Evolutionary conservation across 2,888 invertebrate species (phyloP).

Genomic region (Plagodis dolabraria): DNA sequence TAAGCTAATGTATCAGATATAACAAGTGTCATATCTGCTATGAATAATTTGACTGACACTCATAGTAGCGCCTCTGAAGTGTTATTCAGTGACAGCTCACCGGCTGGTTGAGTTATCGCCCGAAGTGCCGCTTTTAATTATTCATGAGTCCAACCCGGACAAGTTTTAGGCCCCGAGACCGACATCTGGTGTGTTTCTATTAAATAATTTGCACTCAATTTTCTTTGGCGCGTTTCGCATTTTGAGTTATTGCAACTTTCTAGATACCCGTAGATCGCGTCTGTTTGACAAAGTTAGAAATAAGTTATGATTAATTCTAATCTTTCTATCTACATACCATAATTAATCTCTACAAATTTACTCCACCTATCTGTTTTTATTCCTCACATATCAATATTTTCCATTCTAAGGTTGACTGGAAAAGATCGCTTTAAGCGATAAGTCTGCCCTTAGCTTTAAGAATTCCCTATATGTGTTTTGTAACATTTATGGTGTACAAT

Average conservation of each 20-base stretch:
- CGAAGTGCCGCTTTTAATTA: conserved; percentile 73
- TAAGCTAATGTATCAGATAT: neutral
- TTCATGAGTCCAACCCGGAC: conserved; percentile 69
- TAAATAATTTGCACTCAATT: conserved; percentile 74
- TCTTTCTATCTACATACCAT: too few relatives aligned
- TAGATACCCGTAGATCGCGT: conserved; percentile 1
- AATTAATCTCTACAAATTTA: too few relatives aligned
- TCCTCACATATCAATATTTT: too few relatives aligned
- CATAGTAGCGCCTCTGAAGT: conserved; percentile 49
- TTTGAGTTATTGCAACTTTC: conserved; percentile 27
- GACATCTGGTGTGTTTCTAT: conserved; percentile 70
- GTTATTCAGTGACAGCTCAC: conserved; percentile 62
- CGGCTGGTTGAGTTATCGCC: conserved; percentile 67
- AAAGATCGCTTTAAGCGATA: too few relatives aligned
- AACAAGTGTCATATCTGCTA: neutral
- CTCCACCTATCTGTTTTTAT: too few relatives aligned
- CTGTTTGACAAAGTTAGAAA: conserved; percentile 10
- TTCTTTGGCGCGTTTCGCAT: conserved; percentile 43
- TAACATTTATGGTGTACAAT: too few relatives aligned
- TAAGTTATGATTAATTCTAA: conserved; percentile 1
- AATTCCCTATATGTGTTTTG: too few relatives aligned
- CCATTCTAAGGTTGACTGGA: too few relatives aligned
- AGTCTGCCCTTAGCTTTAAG: too few relatives aligned
- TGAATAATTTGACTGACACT: conserved; percentile 7
- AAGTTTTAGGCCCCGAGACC: conserved; percentile 66